phyloP scores from a whole-genome alignment of 1,140 invertebrate species.

The Copidosoma floridanum region DNA sequence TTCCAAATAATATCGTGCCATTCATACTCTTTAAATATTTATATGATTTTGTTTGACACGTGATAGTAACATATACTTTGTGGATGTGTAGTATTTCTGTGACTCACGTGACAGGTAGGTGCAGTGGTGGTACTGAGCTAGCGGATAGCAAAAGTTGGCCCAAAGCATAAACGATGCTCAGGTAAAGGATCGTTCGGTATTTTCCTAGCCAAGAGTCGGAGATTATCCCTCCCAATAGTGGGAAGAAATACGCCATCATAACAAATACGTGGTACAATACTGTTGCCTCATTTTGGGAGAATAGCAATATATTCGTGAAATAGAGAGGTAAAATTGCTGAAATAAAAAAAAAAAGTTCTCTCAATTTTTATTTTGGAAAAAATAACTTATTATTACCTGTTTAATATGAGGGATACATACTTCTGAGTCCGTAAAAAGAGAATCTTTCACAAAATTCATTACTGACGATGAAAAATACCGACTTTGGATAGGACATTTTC shows the following conservation, averaged over 20 bases:
- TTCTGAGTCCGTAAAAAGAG: slow-evolving; percentile 93
- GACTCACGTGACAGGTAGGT: slow-evolving; percentile 63
- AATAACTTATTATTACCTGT: too few relatives aligned
- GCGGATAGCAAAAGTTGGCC: slow-evolving; percentile 81
- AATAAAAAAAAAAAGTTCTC: too few relatives aligned
- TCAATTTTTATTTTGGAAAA: too few relatives aligned
- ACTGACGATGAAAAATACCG: slow-evolving; percentile 90
- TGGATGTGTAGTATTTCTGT: too few relatives aligned
- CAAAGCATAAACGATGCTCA: slow-evolving; percentile 83
- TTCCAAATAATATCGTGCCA: too few relatives aligned
- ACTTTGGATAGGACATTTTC: slow-evolving; percentile 79
- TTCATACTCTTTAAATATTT: too few relatives aligned
- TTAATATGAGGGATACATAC: too few relatives aligned
- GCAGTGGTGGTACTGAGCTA: slow-evolving; percentile 62
- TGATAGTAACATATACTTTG: too few relatives aligned
- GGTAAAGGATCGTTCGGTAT: slow-evolving; percentile 83
- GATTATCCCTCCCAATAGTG: slow-evolving; percentile 81
- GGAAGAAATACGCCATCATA: slow-evolving; percentile 84
- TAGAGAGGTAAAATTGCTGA: slow-evolving; percentile 84
- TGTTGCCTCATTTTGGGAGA: slow-evolving; percentile 67
- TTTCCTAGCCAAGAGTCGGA: slow-evolving; percentile 86
- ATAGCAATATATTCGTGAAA: slow-evolving; percentile 67
- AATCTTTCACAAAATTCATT: slow-evolving; percentile 98
- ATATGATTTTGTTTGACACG: too few relatives aligned
- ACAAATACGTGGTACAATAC: slow-evolving; percentile 81